phyloP scores from a whole-genome alignment of 2,797 vertebrate species.

The Scleropages formosus region DNA sequence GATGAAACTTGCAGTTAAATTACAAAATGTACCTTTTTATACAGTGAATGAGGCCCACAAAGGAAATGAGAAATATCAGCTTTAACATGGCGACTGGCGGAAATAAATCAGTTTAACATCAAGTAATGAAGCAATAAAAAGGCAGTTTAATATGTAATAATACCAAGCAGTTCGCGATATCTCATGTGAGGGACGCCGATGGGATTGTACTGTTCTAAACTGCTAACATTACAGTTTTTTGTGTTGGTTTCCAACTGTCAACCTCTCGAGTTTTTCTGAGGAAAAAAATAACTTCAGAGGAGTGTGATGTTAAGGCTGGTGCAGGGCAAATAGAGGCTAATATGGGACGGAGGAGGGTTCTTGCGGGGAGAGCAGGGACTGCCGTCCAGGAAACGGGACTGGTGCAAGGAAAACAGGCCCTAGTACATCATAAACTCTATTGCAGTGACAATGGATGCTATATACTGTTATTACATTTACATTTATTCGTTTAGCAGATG shows the following conservation, averaged over 20 bases:
- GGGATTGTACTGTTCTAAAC: not conserved
- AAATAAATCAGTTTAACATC: constrained; percentile 25
- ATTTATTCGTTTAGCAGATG: too few species aligned
- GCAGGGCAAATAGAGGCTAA: not conserved
- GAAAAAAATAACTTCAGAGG: not conserved
- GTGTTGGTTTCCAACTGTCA: too few species aligned
- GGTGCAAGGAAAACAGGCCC: not conserved
- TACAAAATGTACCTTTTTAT: constrained; percentile 14
- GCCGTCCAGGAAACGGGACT: not conserved
- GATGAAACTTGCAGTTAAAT: constrained; percentile 23
- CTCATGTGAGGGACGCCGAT: not conserved
- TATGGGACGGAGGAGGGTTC: not conserved
- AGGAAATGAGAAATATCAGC: constrained; percentile 20
- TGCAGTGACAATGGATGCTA: too few species aligned
- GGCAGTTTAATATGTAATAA: constrained; percentile 20
- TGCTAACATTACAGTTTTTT: not conserved
- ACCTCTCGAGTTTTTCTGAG: too few species aligned
- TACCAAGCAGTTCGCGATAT: not conserved
- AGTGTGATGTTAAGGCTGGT: not conserved
- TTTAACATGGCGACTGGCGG: constrained; percentile 5
- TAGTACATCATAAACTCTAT: not conserved
- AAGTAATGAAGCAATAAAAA: constrained; percentile 21
- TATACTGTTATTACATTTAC: too few species aligned
- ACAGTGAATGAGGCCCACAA: not conserved
- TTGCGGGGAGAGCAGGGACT: not conserved